phyloP scores from a whole-genome alignment of 2,888 invertebrate genomes.

The Oligia fasciuncula region DNA sequence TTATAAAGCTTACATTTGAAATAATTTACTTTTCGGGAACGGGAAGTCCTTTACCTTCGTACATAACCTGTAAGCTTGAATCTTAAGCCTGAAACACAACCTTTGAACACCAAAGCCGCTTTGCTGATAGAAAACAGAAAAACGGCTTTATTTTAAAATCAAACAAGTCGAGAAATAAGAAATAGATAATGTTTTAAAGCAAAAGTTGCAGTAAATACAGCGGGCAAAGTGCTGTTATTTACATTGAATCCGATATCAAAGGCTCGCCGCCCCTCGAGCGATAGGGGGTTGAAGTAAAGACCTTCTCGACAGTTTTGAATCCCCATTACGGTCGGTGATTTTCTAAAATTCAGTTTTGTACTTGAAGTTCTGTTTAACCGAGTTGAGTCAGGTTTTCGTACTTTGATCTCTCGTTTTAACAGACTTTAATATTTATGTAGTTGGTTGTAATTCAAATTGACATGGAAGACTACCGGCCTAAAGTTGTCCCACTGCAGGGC shows the following conservation, averaged over 20 bases:
- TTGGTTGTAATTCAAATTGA: neutral
- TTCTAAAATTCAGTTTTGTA: conserved; percentile 31
- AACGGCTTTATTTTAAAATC: conserved; percentile 15
- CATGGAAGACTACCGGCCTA: neutral
- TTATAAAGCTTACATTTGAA: neutral
- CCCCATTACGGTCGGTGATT: conserved; percentile 30
- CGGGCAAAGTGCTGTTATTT: conserved; percentile 51
- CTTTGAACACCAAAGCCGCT: neutral
- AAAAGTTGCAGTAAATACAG: conserved; percentile 37
- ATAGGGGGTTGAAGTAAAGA: conserved; percentile 24
- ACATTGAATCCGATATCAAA: conserved; percentile 64
- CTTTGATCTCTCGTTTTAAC: neutral
- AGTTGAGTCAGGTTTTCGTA: neutral
- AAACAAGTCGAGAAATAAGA: conserved; percentile 12
- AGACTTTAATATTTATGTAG: neutral
- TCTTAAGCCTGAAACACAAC: neutral
- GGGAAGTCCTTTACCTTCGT: neutral
- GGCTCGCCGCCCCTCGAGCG: conserved; percentile 32
- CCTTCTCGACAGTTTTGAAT: conserved; percentile 42
- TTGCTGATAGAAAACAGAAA: conserved; percentile 1
- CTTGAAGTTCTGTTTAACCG: neutral
- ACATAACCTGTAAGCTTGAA: neutral
- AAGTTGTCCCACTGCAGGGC: neutral
- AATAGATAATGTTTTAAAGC: conserved; percentile 26
- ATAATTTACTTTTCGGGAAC: neutral